These are phyloP conservation scores for Mythimna lalbum DNA, from an alignment of 2,888 invertebrate genomes.

Conservation along the genomic window DNA sequence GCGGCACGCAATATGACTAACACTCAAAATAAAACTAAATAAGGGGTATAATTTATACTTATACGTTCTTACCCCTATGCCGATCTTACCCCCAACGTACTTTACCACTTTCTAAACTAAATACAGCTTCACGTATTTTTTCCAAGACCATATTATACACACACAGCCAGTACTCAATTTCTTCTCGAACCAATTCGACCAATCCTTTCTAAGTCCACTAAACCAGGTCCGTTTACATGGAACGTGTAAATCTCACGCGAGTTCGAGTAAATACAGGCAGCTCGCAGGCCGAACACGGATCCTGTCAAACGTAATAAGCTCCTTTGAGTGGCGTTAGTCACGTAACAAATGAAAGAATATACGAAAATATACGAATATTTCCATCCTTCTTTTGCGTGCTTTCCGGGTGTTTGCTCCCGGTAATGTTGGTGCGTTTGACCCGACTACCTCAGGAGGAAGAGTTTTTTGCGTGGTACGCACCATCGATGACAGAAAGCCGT, in stretches of 20 bases:
- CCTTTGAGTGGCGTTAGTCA: constrained; percentile 78
- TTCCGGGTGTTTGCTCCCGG: constrained; percentile 29
- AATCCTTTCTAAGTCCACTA: constrained; percentile 52
- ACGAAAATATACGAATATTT: constrained; percentile 70
- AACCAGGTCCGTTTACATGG: constrained; percentile 56
- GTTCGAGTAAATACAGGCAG: constrained; percentile 63
- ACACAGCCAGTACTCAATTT: constrained; percentile 26
- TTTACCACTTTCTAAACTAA: neutral
- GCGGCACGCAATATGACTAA: too few relatives aligned
- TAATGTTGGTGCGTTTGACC: constrained; percentile 35
- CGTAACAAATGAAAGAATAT: constrained; percentile 74
- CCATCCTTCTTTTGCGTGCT: constrained; percentile 62
- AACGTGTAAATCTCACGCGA: constrained; percentile 60
- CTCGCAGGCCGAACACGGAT: constrained; percentile 64
- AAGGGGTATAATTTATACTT: too few relatives aligned
- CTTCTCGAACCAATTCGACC: constrained; percentile 13
- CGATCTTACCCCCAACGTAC: too few relatives aligned
- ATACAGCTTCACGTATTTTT: neutral
- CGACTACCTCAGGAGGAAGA: too few relatives aligned
- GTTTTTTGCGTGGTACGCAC: too few relatives aligned
- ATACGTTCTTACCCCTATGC: too few relatives aligned
- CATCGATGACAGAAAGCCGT: too few relatives aligned
- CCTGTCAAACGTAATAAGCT: constrained; percentile 77
- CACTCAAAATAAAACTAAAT: too few relatives aligned
- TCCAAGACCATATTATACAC: neutral